Percentiles rank a stretch among this genome's conserved stretches.
Evolutionary conservation across 53 echinoderm and acorn worm genomes (phyloP).

Genomic region (Stichopus horrens): DNA sequence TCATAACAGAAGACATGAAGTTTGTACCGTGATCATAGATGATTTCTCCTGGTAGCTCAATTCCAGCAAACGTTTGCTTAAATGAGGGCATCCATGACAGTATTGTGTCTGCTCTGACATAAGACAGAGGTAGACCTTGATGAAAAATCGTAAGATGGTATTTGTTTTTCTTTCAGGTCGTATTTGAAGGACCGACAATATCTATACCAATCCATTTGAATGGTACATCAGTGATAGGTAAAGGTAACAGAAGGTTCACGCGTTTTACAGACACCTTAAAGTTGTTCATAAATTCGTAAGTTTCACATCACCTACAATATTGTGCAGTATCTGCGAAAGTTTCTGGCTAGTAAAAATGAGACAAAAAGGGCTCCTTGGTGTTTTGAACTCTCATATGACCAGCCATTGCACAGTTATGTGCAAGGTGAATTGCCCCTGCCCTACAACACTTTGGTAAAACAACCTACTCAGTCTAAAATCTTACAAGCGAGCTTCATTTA

Average conservation of each 20-base stretch:
- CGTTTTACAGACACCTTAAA: not conserved
- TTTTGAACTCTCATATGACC: not conserved
- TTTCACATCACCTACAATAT: slow-evolving; percentile 7
- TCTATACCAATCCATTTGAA: slow-evolving; percentile 1
- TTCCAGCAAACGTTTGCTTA: too few relatives aligned
- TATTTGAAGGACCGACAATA: not conserved
- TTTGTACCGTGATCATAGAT: too few relatives aligned
- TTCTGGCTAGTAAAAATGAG: too few relatives aligned
- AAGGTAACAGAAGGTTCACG: not conserved
- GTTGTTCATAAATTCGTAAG: not conserved
- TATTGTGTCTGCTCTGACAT: too few relatives aligned
- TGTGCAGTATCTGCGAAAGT: too few relatives aligned
- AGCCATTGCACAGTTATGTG: not conserved
- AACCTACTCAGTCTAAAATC: not conserved
- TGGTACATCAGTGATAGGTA: not conserved
- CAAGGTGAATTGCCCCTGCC: not conserved
- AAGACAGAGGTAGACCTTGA: not conserved
- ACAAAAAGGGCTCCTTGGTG: too few relatives aligned
- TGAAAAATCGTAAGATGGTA: not conserved
- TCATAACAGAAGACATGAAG: not conserved
- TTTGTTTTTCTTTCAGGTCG: not conserved
- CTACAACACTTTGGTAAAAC: slow-evolving; percentile 1
- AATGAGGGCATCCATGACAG: too few relatives aligned
- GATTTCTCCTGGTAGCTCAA: too few relatives aligned
- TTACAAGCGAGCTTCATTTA: not conserved